Evolutionary conservation across 1,140 invertebrate genomes (phyloP).

Genomic region (Periplaneta americana): DNA sequence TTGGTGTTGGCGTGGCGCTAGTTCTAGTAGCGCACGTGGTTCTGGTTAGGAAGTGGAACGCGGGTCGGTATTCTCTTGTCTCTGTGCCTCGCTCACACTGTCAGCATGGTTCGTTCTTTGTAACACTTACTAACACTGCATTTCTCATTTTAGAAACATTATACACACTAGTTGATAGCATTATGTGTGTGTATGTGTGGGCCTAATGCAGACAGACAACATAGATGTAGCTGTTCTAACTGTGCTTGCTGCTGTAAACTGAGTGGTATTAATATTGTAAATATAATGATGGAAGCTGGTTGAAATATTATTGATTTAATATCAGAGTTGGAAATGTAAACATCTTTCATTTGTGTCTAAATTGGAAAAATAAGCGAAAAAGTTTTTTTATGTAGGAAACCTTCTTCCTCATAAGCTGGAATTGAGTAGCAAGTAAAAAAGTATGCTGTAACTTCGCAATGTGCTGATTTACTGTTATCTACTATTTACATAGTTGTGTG

Average conservation of each 20-base stretch:
- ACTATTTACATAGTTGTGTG: too few species aligned
- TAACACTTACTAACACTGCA: constrained; percentile 13
- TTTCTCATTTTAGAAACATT: constrained; percentile 1
- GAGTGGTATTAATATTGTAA: neutral
- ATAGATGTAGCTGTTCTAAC: neutral
- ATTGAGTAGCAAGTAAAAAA: too few species aligned
- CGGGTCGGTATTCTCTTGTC: constrained; percentile 16
- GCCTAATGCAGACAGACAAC: neutral
- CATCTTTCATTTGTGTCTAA: too few species aligned
- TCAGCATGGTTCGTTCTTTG: constrained; percentile 5
- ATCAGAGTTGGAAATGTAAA: too few species aligned
- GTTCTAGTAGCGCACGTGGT: constrained; percentile 71
- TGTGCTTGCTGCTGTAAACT: neutral
- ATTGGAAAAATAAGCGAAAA: too few species aligned
- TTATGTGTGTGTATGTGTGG: neutral
- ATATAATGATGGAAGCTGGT: too few species aligned
- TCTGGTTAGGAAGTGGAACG: constrained; percentile 47
- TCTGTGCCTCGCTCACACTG: neutral
- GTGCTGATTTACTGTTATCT: too few species aligned
- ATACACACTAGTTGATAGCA: neutral
- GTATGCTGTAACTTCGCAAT: too few species aligned
- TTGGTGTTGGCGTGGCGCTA: constrained; percentile 67
- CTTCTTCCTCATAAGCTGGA: too few species aligned
- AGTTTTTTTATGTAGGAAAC: too few species aligned
- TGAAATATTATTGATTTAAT: too few species aligned